Evolutionary conservation across 2,888 invertebrate genomes (phyloP).

Genomic region (Asteroscopus sphinx): DNA sequence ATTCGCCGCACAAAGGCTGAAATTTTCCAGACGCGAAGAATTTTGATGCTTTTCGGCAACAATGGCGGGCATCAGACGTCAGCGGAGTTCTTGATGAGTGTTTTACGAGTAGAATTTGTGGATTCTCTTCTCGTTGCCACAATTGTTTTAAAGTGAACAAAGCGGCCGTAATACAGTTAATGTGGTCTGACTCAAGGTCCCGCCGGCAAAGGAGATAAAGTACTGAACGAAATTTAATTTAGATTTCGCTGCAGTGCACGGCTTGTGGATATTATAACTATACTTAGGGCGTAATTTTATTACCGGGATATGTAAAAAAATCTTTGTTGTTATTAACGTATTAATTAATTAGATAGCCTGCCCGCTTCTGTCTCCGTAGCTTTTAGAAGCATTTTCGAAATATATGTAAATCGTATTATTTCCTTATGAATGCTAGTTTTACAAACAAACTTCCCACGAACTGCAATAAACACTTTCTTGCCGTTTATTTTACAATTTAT

Average conservation of each 20-base stretch:
- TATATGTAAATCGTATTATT: no score
- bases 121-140: slow-evolving; percentile 67
- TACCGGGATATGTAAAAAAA: slow-evolving; percentile 6
- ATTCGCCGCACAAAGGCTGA: slow-evolving; percentile 75
- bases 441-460: no score
- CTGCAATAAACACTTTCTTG: no score
- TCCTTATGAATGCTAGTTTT: no score
- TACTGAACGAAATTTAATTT: slow-evolving; percentile 64
- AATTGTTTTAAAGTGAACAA: slow-evolving; percentile 73
- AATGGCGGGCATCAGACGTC: slow-evolving; percentile 72
- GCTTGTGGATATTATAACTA: slow-evolving; percentile 16
- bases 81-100: slow-evolving; percentile 71
- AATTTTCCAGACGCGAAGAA: slow-evolving; percentile 81
- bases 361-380: not conserved
- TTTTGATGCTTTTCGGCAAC: slow-evolving; percentile 76
- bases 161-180: slow-evolving; percentile 68
- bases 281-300: slow-evolving; percentile 24
- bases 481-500: no score
- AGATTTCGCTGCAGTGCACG: slow-evolving; percentile 45
- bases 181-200: slow-evolving; percentile 65
- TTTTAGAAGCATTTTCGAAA: not conserved
- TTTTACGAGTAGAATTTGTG: slow-evolving; percentile 74
- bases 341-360: slow-evolving; percentile 2
- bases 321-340: slow-evolving; percentile 8
- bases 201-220: slow-evolving; percentile 58